These are phyloP conservation scores for Takifugu rubripes DNA, from an alignment of 2,797 vertebrate genomes.

Conservation along the genomic window DNA sequence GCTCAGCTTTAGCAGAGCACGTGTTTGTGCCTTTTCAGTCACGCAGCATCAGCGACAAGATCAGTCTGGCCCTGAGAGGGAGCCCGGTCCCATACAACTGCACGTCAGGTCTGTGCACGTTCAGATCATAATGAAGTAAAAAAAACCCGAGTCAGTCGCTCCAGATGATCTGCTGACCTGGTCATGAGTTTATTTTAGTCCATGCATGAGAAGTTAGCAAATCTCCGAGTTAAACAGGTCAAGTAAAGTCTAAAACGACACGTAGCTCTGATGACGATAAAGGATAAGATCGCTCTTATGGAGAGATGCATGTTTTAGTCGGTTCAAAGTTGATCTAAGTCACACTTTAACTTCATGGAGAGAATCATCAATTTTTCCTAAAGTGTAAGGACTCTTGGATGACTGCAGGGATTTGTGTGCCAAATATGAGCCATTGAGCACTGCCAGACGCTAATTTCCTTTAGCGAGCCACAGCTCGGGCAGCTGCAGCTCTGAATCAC, in stretches of 20 bases:
- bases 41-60: slow-evolving; percentile 19
- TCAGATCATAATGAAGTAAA: neutral
- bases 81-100: neutral
- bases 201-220: too few species aligned
- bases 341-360: slow-evolving; percentile 41
- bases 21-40: slow-evolving; percentile 36
- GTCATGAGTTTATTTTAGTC: too few species aligned
- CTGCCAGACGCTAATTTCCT: slow-evolving; percentile 61
- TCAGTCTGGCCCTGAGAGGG: slow-evolving; percentile 17
- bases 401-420: slow-evolving; percentile 47
- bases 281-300: too few species aligned
- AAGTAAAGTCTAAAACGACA: too few species aligned
- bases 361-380: slow-evolving; percentile 38
- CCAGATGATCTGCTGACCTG: too few species aligned
- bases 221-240: too few species aligned
- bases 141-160: too few species aligned
- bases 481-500: slow-evolving; percentile 72
- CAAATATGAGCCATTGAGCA: slow-evolving; percentile 34
- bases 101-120: neutral
- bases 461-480: slow-evolving; percentile 57
- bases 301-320: neutral
- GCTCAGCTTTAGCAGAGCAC: slow-evolving; percentile 50
- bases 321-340: slow-evolving; percentile 56
- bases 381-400: slow-evolving; percentile 48
- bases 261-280: too few species aligned